Evolutionary conservation across 2,888 invertebrate species (phyloP).

Genomic region (Abrostola tripartita): DNA sequence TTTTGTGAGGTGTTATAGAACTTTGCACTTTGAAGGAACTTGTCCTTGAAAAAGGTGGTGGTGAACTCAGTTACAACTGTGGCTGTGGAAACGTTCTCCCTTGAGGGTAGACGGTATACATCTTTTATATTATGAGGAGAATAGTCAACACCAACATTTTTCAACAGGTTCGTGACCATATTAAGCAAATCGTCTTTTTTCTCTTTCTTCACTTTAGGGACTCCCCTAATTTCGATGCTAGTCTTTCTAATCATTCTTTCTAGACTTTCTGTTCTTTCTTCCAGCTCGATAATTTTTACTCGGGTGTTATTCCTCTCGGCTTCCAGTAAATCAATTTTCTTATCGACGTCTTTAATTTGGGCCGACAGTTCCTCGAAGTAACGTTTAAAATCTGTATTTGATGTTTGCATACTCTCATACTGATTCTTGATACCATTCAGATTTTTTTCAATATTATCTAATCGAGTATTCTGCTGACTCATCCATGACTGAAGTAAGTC

Average conservation of each 20-base stretch:
- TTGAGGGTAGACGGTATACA: background rate
- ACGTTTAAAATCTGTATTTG: background rate
- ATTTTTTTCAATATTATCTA: no score
- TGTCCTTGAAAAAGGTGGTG: background rate
- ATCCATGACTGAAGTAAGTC: no score
- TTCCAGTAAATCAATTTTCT: constrained; percentile 2
- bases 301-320: background rate
- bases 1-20: background rate
- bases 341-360: constrained; percentile 5
- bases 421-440: background rate
- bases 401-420: background rate
- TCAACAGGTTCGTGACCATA: constrained; percentile 1
- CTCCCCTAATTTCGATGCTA: constrained; percentile 5
- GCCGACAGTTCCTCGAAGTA: background rate
- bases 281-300: background rate
- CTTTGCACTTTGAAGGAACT: background rate
- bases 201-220: constrained; percentile 3
- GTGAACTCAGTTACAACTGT: background rate
- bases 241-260: constrained; percentile 8
- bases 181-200: constrained; percentile 1
- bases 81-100: background rate
- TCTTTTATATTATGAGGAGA: background rate
- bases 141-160: background rate
- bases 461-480: no score
- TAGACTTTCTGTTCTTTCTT: constrained; percentile 3